phyloP scores from a whole-genome alignment of 2,113 vertebrate species.

The Pollachius pollachius region DNA sequence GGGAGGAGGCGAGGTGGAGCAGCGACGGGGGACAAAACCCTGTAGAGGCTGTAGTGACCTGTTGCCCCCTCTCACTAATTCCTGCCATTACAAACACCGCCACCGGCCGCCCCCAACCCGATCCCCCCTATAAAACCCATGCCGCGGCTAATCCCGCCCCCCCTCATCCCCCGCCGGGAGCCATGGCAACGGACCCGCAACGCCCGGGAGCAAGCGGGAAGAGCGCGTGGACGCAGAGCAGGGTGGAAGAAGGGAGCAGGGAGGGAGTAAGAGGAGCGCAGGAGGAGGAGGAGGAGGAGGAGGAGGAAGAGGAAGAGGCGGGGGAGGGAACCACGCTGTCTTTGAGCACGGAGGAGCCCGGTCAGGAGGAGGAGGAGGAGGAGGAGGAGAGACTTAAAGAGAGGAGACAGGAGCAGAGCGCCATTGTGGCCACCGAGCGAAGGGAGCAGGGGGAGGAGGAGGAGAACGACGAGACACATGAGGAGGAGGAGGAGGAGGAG shows the following conservation, averaged over 20 bases:
- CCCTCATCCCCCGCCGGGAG: slow-evolving; percentile 39
- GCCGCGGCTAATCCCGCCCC: slow-evolving; percentile 60
- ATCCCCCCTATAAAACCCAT: slow-evolving; percentile 31
- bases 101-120: slow-evolving; percentile 1
- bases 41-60: slow-evolving; percentile 6
- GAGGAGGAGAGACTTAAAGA: slow-evolving; percentile 1
- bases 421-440: slow-evolving; percentile 37
- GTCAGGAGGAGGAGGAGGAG: slow-evolving; percentile 7
- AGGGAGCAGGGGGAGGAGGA: slow-evolving; percentile 23
- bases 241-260: not conserved
- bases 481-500: slow-evolving; percentile 31
- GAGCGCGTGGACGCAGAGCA: slow-evolving; percentile 13
- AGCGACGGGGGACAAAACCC: not conserved
- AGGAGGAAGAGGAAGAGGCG: slow-evolving; percentile 20
- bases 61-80: slow-evolving; percentile 34
- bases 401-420: slow-evolving; percentile 21
- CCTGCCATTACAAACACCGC: slow-evolving; percentile 2
- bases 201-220: slow-evolving; percentile 30
- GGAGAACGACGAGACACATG: slow-evolving; percentile 51
- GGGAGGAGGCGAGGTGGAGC: not conserved
- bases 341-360: slow-evolving; percentile 8
- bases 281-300: not conserved
- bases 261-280: slow-evolving; percentile 20
- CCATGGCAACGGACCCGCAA: slow-evolving; percentile 62
- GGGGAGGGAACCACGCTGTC: slow-evolving; percentile 17